phyloP scores from a whole-genome alignment of 2,113 vertebrate genomes.

The Zosterops hypoxanthus region DNA sequence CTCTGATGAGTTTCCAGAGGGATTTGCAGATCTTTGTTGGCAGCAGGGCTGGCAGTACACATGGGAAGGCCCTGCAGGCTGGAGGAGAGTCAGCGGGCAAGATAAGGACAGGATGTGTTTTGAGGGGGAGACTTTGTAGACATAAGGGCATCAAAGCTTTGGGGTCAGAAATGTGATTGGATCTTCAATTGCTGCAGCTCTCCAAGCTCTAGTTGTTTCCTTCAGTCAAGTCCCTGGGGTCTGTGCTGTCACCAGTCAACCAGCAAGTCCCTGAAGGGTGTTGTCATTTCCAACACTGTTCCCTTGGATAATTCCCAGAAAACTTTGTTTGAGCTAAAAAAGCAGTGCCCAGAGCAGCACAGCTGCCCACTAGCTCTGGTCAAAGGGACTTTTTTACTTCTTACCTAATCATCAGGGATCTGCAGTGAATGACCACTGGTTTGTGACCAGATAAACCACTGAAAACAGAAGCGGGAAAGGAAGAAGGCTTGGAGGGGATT shows the following conservation, averaged over 20 bases:
- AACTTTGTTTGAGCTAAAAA: background rate
- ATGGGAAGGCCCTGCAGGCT: background rate
- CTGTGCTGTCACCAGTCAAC: background rate
- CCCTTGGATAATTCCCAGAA: slow-evolving; percentile 4
- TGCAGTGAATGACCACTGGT: background rate
- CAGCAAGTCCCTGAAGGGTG: background rate
- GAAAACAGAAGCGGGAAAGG: background rate
- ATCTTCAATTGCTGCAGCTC: background rate
- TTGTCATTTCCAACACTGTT: background rate
- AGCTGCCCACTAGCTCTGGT: background rate
- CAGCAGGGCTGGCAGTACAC: background rate
- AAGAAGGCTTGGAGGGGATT: background rate
- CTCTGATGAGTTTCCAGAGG: background rate
- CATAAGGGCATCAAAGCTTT: background rate
- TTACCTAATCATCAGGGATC: background rate
- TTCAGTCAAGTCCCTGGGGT: background rate
- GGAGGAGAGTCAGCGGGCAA: background rate
- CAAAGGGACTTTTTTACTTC: background rate
- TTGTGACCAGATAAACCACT: background rate
- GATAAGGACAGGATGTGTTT: background rate
- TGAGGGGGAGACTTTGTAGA: background rate
- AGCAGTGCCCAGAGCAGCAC: accelerated
- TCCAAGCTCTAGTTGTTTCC: background rate
- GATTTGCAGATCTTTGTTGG: slow-evolving; percentile 21
- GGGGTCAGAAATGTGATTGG: background rate